These are phyloP conservation scores for Oophaga sylvatica DNA, from an alignment of 2,797 vertebrate genomes.

Conservation along the genomic window DNA sequence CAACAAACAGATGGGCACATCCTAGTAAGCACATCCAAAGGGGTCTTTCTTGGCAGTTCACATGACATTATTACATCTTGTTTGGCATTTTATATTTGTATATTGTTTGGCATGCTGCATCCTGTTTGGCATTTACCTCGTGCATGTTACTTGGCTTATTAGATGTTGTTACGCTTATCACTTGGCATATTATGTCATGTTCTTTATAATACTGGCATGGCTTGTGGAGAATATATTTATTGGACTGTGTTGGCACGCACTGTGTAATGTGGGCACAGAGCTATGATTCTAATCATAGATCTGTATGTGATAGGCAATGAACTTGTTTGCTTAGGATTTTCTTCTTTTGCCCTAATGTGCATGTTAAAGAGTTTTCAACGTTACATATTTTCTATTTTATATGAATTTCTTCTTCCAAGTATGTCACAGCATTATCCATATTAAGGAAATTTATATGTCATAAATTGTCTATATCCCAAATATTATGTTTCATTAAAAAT, in stretches of 20 bases:
- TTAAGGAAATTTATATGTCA: neutral
- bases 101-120: slow-evolving; percentile 24
- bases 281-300: slow-evolving; percentile 15
- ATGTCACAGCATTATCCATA: neutral
- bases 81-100: slow-evolving; percentile 19
- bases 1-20: slow-evolving; percentile 17
- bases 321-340: slow-evolving; percentile 26
- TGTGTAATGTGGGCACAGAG: slow-evolving; percentile 16
- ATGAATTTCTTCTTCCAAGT: neutral
- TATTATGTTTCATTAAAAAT: neutral
- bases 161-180: slow-evolving; percentile 28
- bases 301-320: neutral
- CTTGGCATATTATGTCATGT: slow-evolving; percentile 28
- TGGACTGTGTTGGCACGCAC: neutral
- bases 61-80: slow-evolving; percentile 25
- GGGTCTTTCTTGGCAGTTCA: slow-evolving; percentile 17
- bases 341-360: neutral
- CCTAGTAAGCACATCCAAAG: slow-evolving; percentile 14
- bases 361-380: neutral
- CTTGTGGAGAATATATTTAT: slow-evolving; percentile 16
- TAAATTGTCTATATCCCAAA: neutral
- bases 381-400: neutral
- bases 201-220: slow-evolving; percentile 13
- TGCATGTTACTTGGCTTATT: slow-evolving; percentile 26
- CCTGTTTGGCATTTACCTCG: slow-evolving; percentile 23